These are phyloP conservation scores for Siniperca undulata DNA, from an alignment of 2,797 vertebrate genomes.

Conservation along the genomic window DNA sequence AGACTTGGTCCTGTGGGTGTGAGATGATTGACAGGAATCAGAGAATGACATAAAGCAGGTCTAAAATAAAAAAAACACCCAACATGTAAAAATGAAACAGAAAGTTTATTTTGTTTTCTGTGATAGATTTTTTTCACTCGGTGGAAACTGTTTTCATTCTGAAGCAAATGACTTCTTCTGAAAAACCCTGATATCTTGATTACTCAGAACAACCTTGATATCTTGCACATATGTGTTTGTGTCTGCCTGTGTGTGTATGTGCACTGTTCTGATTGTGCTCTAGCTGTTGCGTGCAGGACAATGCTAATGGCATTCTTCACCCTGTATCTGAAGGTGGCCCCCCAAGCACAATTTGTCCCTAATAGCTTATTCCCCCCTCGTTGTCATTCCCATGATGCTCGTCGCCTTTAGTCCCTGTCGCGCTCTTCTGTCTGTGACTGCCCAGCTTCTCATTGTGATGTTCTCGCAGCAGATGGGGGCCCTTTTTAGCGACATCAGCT, in stretches of 20 bases:
- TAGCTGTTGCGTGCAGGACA: constrained; percentile 35
- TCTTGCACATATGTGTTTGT: background rate
- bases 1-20: background rate
- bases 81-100: too few relatives aligned
- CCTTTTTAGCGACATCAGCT: constrained; percentile 76
- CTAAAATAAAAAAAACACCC: background rate
- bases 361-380: constrained; percentile 58
- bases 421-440: constrained; percentile 63
- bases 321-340: constrained; percentile 49
- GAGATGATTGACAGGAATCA: background rate
- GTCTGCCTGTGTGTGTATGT: background rate
- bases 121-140: background rate
- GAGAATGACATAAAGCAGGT: background rate
- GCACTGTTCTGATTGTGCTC: background rate
- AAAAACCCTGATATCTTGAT: background rate
- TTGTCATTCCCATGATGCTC: constrained; percentile 58
- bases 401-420: constrained; percentile 48
- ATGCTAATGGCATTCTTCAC: constrained; percentile 44
- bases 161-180: background rate
- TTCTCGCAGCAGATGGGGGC: constrained; percentile 76
- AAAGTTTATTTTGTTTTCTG: background rate
- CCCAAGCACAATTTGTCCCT: constrained; percentile 66
- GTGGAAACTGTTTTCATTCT: background rate
- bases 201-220: background rate
- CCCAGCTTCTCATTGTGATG: constrained; percentile 71